Percentiles rank a stretch among this genome's conserved stretches.
Conservation (phyloP, 2,888 invertebrate species). For the Acleris cristana region DNA sequence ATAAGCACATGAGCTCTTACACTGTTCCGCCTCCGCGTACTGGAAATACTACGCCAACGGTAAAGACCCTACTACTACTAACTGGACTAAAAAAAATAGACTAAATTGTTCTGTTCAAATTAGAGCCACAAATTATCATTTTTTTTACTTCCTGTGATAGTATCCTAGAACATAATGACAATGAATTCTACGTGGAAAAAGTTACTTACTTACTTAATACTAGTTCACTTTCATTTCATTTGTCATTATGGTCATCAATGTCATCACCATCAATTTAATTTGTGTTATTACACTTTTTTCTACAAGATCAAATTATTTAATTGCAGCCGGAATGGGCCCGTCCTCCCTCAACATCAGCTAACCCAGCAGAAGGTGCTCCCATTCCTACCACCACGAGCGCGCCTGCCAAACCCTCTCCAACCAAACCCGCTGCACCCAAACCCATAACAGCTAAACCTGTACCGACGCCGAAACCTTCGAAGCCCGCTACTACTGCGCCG, state of each 20-base stretch:
- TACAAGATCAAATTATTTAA: slow-evolving; percentile 42
- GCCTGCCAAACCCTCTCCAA: slow-evolving; percentile 52
- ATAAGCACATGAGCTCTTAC: slow-evolving; percentile 88
- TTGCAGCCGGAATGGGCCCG: slow-evolving; percentile 91
- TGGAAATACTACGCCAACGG: slow-evolving; percentile 86
- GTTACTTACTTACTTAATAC: too few species aligned
- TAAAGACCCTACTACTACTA: slow-evolving; percentile 74
- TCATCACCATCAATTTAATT: too few species aligned
- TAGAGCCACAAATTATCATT: too few species aligned
- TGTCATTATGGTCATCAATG: too few species aligned
- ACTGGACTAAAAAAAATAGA: too few species aligned
- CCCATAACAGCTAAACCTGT: slow-evolving; percentile 46
- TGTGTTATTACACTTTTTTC: background rate
- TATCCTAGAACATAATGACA: too few species aligned
- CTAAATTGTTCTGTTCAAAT: too few species aligned
- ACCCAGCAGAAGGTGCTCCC: slow-evolving; percentile 78
- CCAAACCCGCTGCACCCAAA: slow-evolving; percentile 55
- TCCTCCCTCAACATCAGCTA: slow-evolving; percentile 88
- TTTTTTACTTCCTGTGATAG: too few species aligned
- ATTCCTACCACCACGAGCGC: slow-evolving; percentile 49
- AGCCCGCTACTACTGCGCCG: slow-evolving; percentile 47
- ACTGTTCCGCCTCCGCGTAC: slow-evolving; percentile 87
- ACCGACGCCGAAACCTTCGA: slow-evolving; percentile 39
- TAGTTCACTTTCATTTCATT: too few species aligned
- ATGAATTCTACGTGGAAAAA: too few species aligned